Base-by-base conservation (phyloP, 37 sponge, comb jelly and placozoan genomes). In the Agelas oroides region DNA sequence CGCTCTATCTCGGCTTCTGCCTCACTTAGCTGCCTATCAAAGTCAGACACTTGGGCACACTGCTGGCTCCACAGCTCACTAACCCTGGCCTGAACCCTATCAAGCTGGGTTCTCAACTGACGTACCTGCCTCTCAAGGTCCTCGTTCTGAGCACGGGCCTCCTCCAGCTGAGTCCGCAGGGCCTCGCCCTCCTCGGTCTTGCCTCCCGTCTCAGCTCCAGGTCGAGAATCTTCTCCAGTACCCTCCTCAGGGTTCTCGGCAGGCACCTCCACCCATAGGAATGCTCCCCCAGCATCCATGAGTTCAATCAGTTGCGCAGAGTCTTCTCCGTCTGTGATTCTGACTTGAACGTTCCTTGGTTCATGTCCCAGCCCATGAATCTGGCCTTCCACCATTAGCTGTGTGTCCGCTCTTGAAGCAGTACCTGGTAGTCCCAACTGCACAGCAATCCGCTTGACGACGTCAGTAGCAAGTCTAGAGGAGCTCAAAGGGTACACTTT, bases 281-380 rank as follows among this genome's bases (percentile, higher is more conserved):
- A 61, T 25, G 25, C 62, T 61, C 62, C 62, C 25, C 11, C 62
- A 61, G 62, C 62, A 61, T 61, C 25, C 62, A 61, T 61, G 25
- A 61, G 62, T 25, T 61, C 62, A 61, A 61, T 61, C 25, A 46
- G 46, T 46, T 46, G 46, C 46, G 46, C 46, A 46, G 62, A 61
- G 14, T 61, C 62, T 61, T 61, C 62, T 27, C 46, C 46, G 6
- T 46, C 46, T 46, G 46, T 46, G 46, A 46, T 46, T 25, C 62
- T 61, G 25, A 61, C 62, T 61, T 61, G 62, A 61, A 61, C 5
- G 25, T 61, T 61, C 62, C 62, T 61, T 61, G 62, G 62, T 61
- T 61, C 62, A 25, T 61, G 62, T 61, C 62, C 62, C 62, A 3
- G 25, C 62, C 11, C 62, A 2, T 61, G 46, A 46, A 46, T 8